A percentile compares a stretch with the other conserved stretches of the same genome.
Evolutionary conservation across 2,113 vertebrate species (phyloP).

Genomic region (Platanista minor): DNA sequence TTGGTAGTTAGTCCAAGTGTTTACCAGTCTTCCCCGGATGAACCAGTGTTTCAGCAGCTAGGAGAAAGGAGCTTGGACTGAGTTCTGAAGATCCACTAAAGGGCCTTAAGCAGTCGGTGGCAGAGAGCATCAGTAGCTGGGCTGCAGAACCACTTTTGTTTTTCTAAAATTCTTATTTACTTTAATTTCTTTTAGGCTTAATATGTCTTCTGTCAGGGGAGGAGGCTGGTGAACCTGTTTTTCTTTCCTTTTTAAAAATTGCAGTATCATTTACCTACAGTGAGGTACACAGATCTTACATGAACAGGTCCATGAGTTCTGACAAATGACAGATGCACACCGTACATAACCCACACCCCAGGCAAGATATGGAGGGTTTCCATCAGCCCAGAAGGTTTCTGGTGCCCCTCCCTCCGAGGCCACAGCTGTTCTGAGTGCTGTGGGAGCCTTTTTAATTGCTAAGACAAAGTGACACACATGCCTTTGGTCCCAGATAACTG

Average conservation of each 20-base stretch:
- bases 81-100: fast-evolving
- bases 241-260: neutral
- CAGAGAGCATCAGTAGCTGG: neutral
- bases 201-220: neutral
- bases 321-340: neutral
- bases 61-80: neutral
- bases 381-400: neutral
- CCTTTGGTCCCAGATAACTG: neutral
- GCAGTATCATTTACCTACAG: neutral
- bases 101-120: no score
- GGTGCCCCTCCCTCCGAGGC: neutral
- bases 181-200: neutral
- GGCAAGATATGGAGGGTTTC: neutral
- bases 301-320: neutral
- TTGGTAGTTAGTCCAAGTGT: fast-evolving
- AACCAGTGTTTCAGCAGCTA: neutral
- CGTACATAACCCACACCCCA: neutral
- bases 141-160: neutral
- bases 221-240: neutral
- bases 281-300: neutral
- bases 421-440: neutral
- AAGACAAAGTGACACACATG: neutral
- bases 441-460: neutral
- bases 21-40: neutral
- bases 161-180: neutral